Conservation (phyloP, 2,113 vertebrate species). For the Lampris incognitus region DNA sequence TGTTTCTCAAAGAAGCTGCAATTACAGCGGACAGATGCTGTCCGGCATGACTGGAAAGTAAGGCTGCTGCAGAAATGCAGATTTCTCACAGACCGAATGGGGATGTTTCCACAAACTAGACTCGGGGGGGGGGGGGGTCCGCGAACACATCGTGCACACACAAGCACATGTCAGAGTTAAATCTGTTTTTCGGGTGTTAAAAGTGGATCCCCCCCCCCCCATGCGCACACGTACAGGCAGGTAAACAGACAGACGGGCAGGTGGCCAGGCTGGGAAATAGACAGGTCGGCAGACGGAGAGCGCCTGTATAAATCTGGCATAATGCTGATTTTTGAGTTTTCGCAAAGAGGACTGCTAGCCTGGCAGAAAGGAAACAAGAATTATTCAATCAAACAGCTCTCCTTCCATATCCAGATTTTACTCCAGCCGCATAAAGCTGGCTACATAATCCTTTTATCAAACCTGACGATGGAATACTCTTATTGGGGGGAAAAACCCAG, state of each 20-base stretch:
- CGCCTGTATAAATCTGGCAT: constrained; percentile 79
- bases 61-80: too few relatives aligned
- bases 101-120: too few relatives aligned
- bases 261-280: not conserved
- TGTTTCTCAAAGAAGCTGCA: too few relatives aligned
- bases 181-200: too few relatives aligned
- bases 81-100: too few relatives aligned
- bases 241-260: constrained; percentile 46
- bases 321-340: constrained; percentile 82
- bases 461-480: constrained; percentile 78
- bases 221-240: constrained; percentile 7
- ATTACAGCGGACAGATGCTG: too few relatives aligned
- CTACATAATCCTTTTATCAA: constrained; percentile 86
- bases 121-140: too few relatives aligned
- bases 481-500: constrained; percentile 69
- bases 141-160: not conserved
- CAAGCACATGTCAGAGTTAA: too few relatives aligned
- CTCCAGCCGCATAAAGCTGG: constrained; percentile 76
- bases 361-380: constrained; percentile 86
- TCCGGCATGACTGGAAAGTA: too few relatives aligned
- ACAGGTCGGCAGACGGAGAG: constrained; percentile 26
- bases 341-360: constrained; percentile 79
- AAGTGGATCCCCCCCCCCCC: not conserved
- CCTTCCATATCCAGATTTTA: constrained; percentile 81
- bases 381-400: constrained; percentile 83